phyloP scores from a whole-genome alignment of 2,113 vertebrate genomes.

The Heterochromis multidens region DNA sequence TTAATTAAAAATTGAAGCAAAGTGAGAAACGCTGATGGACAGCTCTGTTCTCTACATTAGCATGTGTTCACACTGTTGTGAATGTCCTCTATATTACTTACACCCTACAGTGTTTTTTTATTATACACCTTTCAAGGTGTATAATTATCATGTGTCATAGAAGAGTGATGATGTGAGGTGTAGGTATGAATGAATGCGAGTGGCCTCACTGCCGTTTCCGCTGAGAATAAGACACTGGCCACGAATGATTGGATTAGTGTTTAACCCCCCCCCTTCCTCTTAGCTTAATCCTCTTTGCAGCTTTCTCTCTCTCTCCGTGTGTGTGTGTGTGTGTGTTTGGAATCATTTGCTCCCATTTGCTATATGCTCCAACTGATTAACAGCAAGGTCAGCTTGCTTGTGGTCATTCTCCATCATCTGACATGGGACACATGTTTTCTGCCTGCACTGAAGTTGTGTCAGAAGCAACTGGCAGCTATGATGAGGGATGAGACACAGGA shows the following conservation, averaged over 20 bases:
- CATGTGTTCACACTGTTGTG: neutral
- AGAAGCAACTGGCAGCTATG: constrained; percentile 4
- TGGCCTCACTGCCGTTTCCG: constrained; percentile 53
- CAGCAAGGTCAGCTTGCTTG: constrained; percentile 37
- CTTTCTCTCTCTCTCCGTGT: constrained; percentile 7
- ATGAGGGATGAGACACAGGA: constrained; percentile 11
- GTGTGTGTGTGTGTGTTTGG: neutral
- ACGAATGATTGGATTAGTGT: constrained; percentile 78
- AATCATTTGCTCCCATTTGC: constrained; percentile 13
- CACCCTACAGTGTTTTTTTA: constrained; percentile 49
- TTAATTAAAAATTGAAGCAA: neutral
- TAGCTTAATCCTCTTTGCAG: constrained; percentile 75
- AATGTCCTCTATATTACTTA: constrained; percentile 21
- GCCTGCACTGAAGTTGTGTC: constrained; percentile 7
- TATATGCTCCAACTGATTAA: neutral
- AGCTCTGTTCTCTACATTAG: constrained; percentile 8
- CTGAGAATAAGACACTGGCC: constrained; percentile 71
- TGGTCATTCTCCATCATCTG: constrained; percentile 6
- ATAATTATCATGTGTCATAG: constrained; percentile 58
- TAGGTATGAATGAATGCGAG: constrained; percentile 29
- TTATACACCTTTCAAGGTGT: constrained; percentile 70
- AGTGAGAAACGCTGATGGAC: neutral
- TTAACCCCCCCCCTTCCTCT: constrained; percentile 67
- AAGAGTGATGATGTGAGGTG: constrained; percentile 46
- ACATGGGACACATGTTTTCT: neutral